phyloP scores from a whole-genome alignment of 2,797 vertebrate genomes.

The Calcarius lapponicus region DNA sequence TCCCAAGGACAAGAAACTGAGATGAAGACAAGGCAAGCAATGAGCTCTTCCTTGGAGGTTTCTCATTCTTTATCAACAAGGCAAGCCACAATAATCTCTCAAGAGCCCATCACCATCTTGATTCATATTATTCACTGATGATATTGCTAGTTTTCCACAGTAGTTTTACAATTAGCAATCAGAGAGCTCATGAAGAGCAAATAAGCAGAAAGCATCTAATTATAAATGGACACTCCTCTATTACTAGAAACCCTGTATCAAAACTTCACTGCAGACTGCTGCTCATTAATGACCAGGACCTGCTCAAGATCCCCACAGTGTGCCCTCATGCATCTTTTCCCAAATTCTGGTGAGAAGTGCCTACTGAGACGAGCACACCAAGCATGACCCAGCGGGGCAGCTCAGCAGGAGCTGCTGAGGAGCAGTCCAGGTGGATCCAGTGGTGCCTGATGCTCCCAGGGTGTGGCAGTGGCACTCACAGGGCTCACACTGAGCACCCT shows the following conservation, averaged over 20 bases:
- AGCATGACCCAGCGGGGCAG: not conserved
- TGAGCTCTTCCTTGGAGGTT: not conserved
- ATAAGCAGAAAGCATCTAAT: not conserved
- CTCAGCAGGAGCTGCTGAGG: not conserved
- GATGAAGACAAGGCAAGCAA: not conserved
- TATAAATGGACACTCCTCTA: not conserved
- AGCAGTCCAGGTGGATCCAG: not conserved
- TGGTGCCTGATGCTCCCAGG: not conserved
- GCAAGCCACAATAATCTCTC: not conserved
- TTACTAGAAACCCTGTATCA: not conserved
- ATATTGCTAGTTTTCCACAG: not conserved
- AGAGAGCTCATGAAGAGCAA: not conserved
- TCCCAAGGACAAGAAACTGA: not conserved
- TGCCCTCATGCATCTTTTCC: not conserved
- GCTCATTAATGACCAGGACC: not conserved
- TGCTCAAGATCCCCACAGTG: not conserved
- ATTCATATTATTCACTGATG: not conserved
- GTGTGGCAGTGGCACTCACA: not conserved
- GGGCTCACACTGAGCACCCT: fast-evolving
- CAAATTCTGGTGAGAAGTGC: not conserved
- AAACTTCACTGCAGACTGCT: not conserved
- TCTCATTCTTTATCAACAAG: not conserved
- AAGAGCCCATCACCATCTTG: not conserved
- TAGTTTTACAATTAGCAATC: not conserved
- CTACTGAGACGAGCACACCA: fast-evolving